phyloP scores from a whole-genome alignment of 2,113 vertebrate species.

The Epinephelus lanceolatus region DNA sequence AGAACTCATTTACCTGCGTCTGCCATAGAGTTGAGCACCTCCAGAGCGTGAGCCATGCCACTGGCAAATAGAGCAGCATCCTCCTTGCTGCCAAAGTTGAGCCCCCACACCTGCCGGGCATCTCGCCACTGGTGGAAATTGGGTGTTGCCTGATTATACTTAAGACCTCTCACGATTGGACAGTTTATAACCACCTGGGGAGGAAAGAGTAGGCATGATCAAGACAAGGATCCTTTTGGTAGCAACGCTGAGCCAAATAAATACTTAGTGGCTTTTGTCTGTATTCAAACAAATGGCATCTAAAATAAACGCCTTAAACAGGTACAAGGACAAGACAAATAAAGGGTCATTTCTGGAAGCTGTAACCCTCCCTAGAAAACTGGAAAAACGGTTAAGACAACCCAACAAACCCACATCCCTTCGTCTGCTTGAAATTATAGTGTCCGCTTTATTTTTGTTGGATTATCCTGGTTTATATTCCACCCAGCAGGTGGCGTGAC shows the following conservation, averaged over 20 bases:
- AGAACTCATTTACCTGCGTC: slow-evolving; percentile 76
- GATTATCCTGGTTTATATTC: slow-evolving; percentile 49
- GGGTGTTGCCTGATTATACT: slow-evolving; percentile 94
- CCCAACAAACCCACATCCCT: slow-evolving; percentile 14
- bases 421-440: slow-evolving; percentile 2
- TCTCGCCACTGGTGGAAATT: slow-evolving; percentile 96
- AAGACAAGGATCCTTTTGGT: neutral
- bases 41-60: slow-evolving; percentile 85
- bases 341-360: neutral
- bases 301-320: too few species aligned
- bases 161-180: slow-evolving; percentile 89
- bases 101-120: slow-evolving; percentile 93
- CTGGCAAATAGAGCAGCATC: slow-evolving; percentile 89
- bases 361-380: neutral
- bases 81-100: slow-evolving; percentile 93
- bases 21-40: slow-evolving; percentile 80
- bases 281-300: neutral
- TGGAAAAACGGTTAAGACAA: slow-evolving; percentile 12
- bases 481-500: slow-evolving; percentile 76
- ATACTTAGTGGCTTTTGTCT: neutral
- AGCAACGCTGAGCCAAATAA: neutral
- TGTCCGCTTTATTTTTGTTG: slow-evolving; percentile 4
- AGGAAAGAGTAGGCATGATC: neutral
- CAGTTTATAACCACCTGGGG: slow-evolving; percentile 94
- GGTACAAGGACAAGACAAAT: neutral